Base-by-base conservation (phyloP, 1,140 invertebrate genomes). In the Cotesia chilonis region DNA sequence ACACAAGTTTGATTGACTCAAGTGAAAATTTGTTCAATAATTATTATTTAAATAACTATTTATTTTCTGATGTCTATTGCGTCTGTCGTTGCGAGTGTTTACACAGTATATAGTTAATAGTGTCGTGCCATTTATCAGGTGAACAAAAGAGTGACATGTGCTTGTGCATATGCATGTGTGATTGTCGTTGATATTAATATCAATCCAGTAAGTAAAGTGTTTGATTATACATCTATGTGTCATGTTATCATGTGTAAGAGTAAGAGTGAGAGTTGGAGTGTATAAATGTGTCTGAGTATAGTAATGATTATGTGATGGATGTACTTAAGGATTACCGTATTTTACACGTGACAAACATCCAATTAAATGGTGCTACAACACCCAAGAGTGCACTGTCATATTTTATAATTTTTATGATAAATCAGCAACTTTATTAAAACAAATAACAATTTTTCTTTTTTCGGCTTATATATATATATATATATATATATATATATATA, bases 311-410 rank as follows among this genome's bases (percentile, higher is more conserved):
- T 68, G 65, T 71, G 5, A 55, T 52, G 36, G 61, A 55, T 73
- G 52, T 73, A 20, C 59, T 73, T 68, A 70, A 69, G 66, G 71
- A 68, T 75, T 75, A 74, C 76, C 55, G 73, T 76, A 74, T 79
- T 73, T 76, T 79, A 82, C 76, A 81, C 79, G 78, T 84, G 80
- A 84, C 78, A 84, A 83, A 85, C 80, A 84, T 85, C 78, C 78
- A 84, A 79, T 75, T 71, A 71, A 82, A 77, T 83, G 79, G 80
- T 77, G 64, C 82, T 79, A 77, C 83, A 86, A 87, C 81, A 82
- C 83, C 83, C 79, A 83, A 85, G 83, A 86, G 84, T 86, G 84
- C 84, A 86, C 83, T 76, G 73, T 41, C 9, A 17, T 66, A 20
- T 1, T 28, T 28, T 2, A 28, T 28, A 28, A 28, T 28, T 28